Conservation (phyloP, 2,797 vertebrate species). For the Chrosomus eos region DNA sequence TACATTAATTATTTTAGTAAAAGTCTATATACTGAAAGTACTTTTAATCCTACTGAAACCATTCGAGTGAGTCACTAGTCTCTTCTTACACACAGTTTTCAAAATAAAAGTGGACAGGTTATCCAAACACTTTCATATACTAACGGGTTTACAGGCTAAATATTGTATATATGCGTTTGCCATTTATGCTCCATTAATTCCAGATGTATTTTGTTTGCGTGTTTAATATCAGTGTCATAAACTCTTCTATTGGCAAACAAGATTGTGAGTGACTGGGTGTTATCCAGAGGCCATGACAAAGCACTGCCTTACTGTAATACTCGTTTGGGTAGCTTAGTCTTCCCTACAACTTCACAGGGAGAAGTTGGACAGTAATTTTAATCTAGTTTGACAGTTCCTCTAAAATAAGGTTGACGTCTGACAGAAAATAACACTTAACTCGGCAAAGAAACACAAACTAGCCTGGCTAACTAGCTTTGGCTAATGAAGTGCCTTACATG, state of each 20-base stretch:
- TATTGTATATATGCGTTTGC: not conserved
- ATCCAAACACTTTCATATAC: not conserved
- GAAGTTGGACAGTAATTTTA: not conserved
- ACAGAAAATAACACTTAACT: not conserved
- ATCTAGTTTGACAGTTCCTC: not conserved
- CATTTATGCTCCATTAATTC: not conserved
- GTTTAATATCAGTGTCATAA: not conserved
- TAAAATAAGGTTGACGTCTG: not conserved
- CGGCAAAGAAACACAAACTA: slow-evolving; percentile 12
- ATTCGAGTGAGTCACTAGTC: not conserved
- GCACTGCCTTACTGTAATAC: slow-evolving; percentile 56
- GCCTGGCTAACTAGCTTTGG: slow-evolving; percentile 39
- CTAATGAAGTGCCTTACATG: slow-evolving; percentile 35
- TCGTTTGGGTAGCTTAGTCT: slow-evolving; percentile 7
- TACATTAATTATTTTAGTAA: not conserved
- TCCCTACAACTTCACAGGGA: not conserved
- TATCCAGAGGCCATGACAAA: slow-evolving; percentile 69
- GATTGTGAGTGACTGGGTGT: slow-evolving; percentile 47
- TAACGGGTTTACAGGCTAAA: not conserved
- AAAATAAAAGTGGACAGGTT: not conserved
- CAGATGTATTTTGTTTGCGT: not conserved
- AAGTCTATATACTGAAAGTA: not conserved
- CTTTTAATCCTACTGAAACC: not conserved
- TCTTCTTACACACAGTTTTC: not conserved
- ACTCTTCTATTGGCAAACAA: slow-evolving; percentile 28